Percentiles rank a stretch among this genome's conserved stretches.
Conservation (phyloP, 2,113 vertebrate genomes). For the Oophaga pumilio region DNA sequence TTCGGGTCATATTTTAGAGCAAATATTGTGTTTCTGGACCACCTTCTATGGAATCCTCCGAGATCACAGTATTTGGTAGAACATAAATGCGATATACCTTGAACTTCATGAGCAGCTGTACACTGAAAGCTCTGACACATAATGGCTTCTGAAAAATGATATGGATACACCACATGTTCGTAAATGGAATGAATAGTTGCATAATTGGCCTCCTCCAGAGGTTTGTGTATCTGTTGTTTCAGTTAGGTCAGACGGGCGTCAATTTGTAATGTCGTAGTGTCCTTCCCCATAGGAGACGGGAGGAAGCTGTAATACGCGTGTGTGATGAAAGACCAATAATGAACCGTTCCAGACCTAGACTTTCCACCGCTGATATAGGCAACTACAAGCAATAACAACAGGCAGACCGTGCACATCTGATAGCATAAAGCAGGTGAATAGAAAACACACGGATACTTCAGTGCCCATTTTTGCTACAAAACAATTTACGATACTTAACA, state of each 20-base stretch:
- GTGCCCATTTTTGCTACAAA: neutral
- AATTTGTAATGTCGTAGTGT: constrained; percentile 23
- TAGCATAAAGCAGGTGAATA: neutral
- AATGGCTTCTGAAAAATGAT: constrained; percentile 13
- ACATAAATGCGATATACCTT: constrained; percentile 30
- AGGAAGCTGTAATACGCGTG: neutral
- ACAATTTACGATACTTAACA: neutral
- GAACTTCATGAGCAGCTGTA: constrained; percentile 15
- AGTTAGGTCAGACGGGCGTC: constrained; percentile 22
- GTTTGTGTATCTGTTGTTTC: constrained; percentile 10
- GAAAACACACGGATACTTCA: neutral
- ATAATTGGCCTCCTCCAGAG: constrained; percentile 24
- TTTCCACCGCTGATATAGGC: neutral
- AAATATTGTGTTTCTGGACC: neutral
- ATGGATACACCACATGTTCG: constrained; percentile 21
- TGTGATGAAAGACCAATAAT: constrained; percentile 21
- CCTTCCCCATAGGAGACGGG: constrained; percentile 9
- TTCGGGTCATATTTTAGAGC: neutral
- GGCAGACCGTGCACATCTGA: neutral
- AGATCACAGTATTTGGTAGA: neutral
- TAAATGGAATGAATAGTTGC: neutral
- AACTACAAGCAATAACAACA: neutral
- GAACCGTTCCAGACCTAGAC: neutral
- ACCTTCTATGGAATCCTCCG: neutral
- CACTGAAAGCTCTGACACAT: neutral